A percentile compares a stretch with the other conserved stretches of the same genome.
phyloP scores from a whole-genome alignment of 2,797 vertebrate genomes.

The Lindbergichthys nudifrons region DNA sequence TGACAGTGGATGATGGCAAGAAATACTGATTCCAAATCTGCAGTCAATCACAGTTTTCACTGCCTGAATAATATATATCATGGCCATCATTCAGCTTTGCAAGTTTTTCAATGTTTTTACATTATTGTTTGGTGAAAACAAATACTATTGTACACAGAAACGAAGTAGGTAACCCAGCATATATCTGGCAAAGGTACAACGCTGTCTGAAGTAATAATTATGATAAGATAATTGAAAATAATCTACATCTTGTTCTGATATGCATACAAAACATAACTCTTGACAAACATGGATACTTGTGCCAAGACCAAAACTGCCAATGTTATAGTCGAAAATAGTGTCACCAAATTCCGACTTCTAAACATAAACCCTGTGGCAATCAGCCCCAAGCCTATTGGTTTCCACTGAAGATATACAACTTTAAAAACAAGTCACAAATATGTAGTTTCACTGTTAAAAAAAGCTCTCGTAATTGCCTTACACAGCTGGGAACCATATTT shows the following conservation, averaged over 20 bases:
- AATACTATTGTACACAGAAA: constrained; percentile 1
- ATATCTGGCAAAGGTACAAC: constrained; percentile 13
- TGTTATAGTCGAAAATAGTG: neutral
- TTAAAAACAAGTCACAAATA: neutral
- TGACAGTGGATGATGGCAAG: constrained; percentile 16
- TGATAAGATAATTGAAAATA: neutral
- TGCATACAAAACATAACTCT: neutral
- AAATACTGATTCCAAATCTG: constrained; percentile 24
- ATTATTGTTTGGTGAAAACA: neutral
- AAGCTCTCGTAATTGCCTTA: neutral
- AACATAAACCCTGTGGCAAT: neutral
- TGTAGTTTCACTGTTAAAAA: neutral
- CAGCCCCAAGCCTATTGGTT: neutral
- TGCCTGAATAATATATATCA: constrained; percentile 15
- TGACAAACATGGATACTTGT: neutral
- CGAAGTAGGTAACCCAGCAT: neutral
- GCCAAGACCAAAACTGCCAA: constrained; percentile 7
- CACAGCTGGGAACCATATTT: neutral
- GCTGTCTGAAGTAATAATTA: constrained; percentile 26
- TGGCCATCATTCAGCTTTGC: neutral
- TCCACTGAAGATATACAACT: neutral
- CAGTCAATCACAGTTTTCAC: constrained; percentile 2
- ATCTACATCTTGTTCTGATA: constrained; percentile 8
- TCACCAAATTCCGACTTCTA: neutral
- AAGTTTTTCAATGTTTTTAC: neutral